phyloP scores from a whole-genome alignment of 2,888 invertebrate genomes.

The Pristionchus entomophagus region DNA sequence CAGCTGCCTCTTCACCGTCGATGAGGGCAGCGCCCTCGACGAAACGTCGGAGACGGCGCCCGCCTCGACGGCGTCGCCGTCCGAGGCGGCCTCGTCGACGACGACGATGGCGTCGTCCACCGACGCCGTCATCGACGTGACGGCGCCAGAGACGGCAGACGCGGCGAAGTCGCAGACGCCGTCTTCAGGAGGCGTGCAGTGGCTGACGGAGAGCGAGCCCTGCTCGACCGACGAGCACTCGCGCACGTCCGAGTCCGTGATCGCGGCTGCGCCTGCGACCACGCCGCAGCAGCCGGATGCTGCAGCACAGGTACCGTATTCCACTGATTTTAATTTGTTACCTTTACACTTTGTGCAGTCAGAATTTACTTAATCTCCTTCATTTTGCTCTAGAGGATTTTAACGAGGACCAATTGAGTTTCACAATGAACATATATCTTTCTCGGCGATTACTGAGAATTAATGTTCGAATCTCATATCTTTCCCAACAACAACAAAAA shows the following conservation, averaged over 20 bases:
- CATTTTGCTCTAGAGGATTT: too few relatives aligned
- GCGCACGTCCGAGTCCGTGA: constrained; percentile 5
- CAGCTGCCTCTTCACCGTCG: neutral
- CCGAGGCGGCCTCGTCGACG: neutral
- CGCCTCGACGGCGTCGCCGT: constrained; percentile 29
- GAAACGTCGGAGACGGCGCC: neutral
- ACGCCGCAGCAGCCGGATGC: neutral
- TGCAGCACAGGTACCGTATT: neutral
- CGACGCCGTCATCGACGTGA: constrained; percentile 8
- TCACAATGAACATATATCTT: too few relatives aligned
- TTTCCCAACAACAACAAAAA: too few relatives aligned
- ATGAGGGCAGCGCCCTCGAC: neutral
- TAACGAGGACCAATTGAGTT: too few relatives aligned
- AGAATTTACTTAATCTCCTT: too few relatives aligned
- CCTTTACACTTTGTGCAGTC: too few relatives aligned
- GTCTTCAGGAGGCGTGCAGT: constrained; percentile 14
- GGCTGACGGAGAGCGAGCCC: constrained; percentile 37
- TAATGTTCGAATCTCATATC: too few relatives aligned
- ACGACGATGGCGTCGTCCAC: neutral
- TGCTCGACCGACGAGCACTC: neutral
- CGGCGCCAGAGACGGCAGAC: neutral
- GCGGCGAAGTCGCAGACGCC: neutral
- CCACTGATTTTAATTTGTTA: neutral
- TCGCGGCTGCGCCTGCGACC: neutral
- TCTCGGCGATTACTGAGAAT: too few relatives aligned